Evolutionary conservation across 2,888 invertebrate species (phyloP).

Genomic region (Lasioglossum morio): DNA sequence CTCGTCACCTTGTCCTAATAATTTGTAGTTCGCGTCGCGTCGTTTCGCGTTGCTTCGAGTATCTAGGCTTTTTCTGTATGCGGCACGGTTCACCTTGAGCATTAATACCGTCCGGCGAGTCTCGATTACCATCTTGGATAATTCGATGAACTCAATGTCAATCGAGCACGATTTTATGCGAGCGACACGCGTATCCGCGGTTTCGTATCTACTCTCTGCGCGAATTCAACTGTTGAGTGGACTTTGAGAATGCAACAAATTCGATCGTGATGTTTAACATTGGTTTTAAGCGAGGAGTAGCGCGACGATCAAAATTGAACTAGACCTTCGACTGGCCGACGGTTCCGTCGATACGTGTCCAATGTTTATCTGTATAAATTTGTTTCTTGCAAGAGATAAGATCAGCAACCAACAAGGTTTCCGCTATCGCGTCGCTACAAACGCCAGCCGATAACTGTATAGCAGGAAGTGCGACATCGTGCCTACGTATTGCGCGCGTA

Average conservation of each 20-base stretch:
- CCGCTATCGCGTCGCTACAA: slow-evolving; percentile 33
- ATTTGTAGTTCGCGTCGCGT: slow-evolving; percentile 19
- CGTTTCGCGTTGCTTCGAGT: slow-evolving; percentile 12
- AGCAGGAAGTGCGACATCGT: slow-evolving; percentile 59
- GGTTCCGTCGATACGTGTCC: background rate
- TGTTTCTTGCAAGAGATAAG: background rate
- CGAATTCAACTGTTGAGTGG: background rate
- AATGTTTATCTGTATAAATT: background rate
- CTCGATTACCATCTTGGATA: slow-evolving; percentile 16
- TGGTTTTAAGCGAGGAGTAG: background rate
- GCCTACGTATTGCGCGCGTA: slow-evolving; percentile 52
- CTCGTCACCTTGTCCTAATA: slow-evolving; percentile 51
- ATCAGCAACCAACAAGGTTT: background rate
- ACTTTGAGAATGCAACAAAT: background rate
- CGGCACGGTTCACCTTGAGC: slow-evolving; percentile 40
- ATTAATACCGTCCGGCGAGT: slow-evolving; percentile 14
- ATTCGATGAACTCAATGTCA: background rate
- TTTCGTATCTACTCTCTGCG: background rate
- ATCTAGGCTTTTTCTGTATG: slow-evolving; percentile 19
- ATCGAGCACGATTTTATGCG: background rate
- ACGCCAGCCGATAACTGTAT: slow-evolving; percentile 55
- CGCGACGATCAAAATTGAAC: background rate
- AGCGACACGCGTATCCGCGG: background rate
- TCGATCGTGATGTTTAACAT: background rate
- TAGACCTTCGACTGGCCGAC: background rate